Conservation (phyloP, 2,888 invertebrate genomes). For the Sphaerophoria taeniata region DNA sequence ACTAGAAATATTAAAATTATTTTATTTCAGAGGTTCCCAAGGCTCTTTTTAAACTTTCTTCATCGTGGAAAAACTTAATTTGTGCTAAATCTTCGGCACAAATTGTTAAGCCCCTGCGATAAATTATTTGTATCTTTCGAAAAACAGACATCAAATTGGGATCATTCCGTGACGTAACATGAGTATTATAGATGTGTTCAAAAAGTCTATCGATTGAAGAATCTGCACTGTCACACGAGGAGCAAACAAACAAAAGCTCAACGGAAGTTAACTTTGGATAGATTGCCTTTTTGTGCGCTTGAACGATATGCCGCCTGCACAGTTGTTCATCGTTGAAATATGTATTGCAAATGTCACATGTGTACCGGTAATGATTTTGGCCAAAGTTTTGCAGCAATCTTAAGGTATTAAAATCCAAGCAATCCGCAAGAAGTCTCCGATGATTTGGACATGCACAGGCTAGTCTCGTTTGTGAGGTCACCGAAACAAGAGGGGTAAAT, state of each 20-base stretch:
- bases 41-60: neutral
- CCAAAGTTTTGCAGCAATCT: slow-evolving; percentile 37
- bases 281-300: neutral
- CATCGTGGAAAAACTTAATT: neutral
- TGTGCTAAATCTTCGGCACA: slow-evolving; percentile 1
- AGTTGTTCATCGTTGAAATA: neutral
- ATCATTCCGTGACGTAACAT: neutral
- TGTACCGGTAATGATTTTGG: neutral
- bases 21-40: neutral
- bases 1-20: too few species aligned
- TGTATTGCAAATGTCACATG: slow-evolving; percentile 27
- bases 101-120: slow-evolving; percentile 20
- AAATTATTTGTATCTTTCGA: slow-evolving; percentile 15
- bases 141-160: slow-evolving; percentile 15
- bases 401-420: slow-evolving; percentile 20
- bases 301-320: slow-evolving; percentile 29
- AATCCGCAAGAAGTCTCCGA: slow-evolving; percentile 38
- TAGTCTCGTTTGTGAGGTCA: neutral
- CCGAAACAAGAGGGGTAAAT: neutral
- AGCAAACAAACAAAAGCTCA: slow-evolving; percentile 25
- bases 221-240: slow-evolving; percentile 9
- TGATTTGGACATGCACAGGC: slow-evolving; percentile 40
- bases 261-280: neutral
- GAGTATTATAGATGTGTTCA: slow-evolving; percentile 22
- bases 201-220: slow-evolving; percentile 9